Evolutionary conservation across 2,888 invertebrate genomes (phyloP), one percentile per base, ranked within the genome.

Genomic region (Nomada ruficornis): DNA sequence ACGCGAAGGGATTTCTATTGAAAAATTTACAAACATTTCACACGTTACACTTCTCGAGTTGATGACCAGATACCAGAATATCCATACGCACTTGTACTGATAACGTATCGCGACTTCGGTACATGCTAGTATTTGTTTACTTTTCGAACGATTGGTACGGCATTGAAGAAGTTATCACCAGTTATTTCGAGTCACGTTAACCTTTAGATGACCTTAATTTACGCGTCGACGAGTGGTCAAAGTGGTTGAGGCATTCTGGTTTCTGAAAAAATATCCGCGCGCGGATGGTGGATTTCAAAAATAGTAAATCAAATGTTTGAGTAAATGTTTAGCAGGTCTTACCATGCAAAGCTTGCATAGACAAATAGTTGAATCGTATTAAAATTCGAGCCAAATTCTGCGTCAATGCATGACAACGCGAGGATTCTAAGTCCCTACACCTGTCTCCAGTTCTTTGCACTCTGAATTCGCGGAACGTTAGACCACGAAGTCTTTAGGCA

Each of bases 131-230:
- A 42, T 82, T 80, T 80, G 64, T 80, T 80, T 80, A 78, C 73
- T 68, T 78, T 79, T 47, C 47, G 23, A 62, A 20, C 77, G 70
- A 62, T 50, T 72, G 82, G 29, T 68, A 69, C 44, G 78, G 63
- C 77, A 78, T 82, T 77, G 83, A 82, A 82, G 69, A 72, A 85
- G 74, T 83, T 82, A 85, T 87, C 85, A 62, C 71, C 69, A 54
- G 70, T 78, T 87, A 87, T 87, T 87, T 87, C 78, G 74, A 80
- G 71, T 69, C 64, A 54, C 70, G 65, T 80, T 79, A 85, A 86
- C 82, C 86, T 87, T 80, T 84, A 15, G n/a, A 44, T 80, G 79
- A 84, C 85, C 85, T 65, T 74, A 77, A 86, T 83, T 83, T 69
- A 67, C 71, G 65, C 57, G 60, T 59, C 57, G 57, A n/a, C 44